Conservation (phyloP, 2,888 invertebrate species). For the Melinaea marsaeus region DNA sequence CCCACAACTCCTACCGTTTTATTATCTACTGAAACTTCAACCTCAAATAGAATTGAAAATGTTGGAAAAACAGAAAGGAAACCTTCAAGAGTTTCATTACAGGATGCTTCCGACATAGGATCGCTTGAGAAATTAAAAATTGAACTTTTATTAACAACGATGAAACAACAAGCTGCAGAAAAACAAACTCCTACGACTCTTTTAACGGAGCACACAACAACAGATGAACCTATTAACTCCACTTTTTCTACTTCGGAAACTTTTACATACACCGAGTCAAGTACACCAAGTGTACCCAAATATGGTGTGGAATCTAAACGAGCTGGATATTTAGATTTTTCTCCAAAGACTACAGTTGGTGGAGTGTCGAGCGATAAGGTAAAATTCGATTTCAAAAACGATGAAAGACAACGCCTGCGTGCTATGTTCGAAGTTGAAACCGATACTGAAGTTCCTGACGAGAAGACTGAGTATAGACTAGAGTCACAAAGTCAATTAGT, state of each 20-base stretch:
- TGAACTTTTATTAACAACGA: slow-evolving; percentile 33
- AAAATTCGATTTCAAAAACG: slow-evolving; percentile 23
- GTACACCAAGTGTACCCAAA: slow-evolving; percentile 17
- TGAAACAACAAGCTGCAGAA: slow-evolving; percentile 14
- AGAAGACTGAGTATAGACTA: slow-evolving; percentile 35
- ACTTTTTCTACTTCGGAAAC: not conserved
- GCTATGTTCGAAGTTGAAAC: slow-evolving; percentile 38
- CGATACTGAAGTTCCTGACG: slow-evolving; percentile 34
- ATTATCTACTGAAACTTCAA: slow-evolving; percentile 11
- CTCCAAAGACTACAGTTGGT: slow-evolving; percentile 36
- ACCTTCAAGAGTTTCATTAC: slow-evolving; percentile 35
- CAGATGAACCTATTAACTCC: not conserved
- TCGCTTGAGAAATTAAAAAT: slow-evolving; percentile 43
- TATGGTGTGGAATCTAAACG: slow-evolving; percentile 51
- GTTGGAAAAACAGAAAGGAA: slow-evolving; percentile 43
- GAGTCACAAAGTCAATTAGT: slow-evolving; percentile 60
- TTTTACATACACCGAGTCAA: not conserved
- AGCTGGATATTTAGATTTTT: slow-evolving; percentile 58
- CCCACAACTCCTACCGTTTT: not conserved
- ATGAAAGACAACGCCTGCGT: slow-evolving; percentile 35
- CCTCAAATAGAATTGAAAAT: slow-evolving; percentile 34
- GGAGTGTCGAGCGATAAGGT: slow-evolving; percentile 24
- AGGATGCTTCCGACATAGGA: slow-evolving; percentile 42
- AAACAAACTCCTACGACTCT: slow-evolving; percentile 1
- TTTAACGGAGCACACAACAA: not conserved